Conservation (phyloP, 2,113 vertebrate species). For the Taurulus bubalis region DNA sequence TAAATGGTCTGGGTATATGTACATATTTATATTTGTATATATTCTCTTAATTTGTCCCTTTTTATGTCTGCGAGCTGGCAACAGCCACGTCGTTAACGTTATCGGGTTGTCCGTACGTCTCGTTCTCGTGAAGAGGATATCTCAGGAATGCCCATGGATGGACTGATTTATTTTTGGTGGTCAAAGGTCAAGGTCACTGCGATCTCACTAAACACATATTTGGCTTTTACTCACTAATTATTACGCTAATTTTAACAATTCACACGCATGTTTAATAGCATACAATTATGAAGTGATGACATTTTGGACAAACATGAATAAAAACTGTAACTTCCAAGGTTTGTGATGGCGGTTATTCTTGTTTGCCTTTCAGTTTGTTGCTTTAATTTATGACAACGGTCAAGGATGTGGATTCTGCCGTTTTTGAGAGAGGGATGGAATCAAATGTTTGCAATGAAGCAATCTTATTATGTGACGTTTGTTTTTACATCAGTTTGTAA, state of each 20-base stretch:
- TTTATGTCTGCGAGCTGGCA: not conserved
- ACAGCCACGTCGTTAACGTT: not conserved
- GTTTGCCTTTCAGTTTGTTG: not conserved
- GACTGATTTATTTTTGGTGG: not conserved
- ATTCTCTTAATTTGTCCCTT: not conserved
- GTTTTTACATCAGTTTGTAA: conserved; percentile 15
- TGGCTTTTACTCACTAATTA: not conserved
- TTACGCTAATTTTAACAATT: not conserved
- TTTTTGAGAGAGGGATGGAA: conserved; percentile 1
- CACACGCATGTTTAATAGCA: not conserved
- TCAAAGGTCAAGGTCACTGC: not conserved
- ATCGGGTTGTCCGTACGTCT: not conserved
- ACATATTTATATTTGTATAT: not conserved
- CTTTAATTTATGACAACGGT: conserved; percentile 9
- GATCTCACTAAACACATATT: too few relatives aligned
- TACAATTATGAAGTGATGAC: not conserved
- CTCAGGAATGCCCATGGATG: not conserved
- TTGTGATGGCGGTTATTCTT: not conserved
- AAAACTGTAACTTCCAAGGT: not conserved
- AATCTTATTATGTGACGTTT: not conserved
- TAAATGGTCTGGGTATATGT: not conserved
- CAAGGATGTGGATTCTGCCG: not conserved
- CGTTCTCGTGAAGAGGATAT: too few relatives aligned
- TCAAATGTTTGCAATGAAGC: conserved; percentile 1
- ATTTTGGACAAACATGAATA: not conserved